phyloP scores from a whole-genome alignment of 1,140 invertebrate species.

The Aphelenchoides avenae region DNA sequence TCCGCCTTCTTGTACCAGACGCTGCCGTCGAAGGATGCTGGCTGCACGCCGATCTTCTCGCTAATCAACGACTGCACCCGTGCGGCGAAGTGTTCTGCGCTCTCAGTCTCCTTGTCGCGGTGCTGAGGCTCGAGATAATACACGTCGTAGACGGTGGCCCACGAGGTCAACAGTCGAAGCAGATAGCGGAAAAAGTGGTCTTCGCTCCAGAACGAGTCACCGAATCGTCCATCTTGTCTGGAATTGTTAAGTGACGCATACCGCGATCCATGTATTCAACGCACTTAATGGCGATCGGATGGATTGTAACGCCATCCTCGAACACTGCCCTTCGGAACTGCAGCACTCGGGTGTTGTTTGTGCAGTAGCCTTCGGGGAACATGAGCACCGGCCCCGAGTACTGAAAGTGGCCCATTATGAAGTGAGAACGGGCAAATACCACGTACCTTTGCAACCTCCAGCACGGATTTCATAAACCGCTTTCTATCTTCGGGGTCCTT shows the following conservation, averaged over 20 bases:
- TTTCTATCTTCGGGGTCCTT: constrained; percentile 31
- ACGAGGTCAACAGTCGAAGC: constrained; percentile 41
- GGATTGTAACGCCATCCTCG: constrained; percentile 32
- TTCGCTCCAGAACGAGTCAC: constrained; percentile 40
- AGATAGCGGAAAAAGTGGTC: constrained; percentile 33
- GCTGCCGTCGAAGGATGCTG: constrained; percentile 24
- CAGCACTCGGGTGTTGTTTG: constrained; percentile 43
- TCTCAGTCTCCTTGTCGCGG: constrained; percentile 16
- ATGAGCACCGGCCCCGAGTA: constrained; percentile 34
- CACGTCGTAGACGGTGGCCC: constrained; percentile 47
- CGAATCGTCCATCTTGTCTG: constrained; percentile 42
- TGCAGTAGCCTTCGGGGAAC: constrained; percentile 48
- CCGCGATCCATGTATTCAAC: constrained; percentile 2
- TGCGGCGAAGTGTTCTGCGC: constrained; percentile 35
- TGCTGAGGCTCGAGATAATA: constrained; percentile 38
- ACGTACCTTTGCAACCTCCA: constrained; percentile 33
- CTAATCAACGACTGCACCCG: constrained; percentile 37
- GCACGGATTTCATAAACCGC: constrained; percentile 26
- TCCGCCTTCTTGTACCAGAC: constrained; percentile 30
- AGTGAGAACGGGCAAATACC: neutral
- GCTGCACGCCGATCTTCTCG: constrained; percentile 10
- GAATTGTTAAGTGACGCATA: constrained; percentile 22
- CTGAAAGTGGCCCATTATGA: constrained; percentile 27
- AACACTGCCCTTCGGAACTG: constrained; percentile 41
- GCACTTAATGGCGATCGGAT: constrained; percentile 46